phyloP scores from a whole-genome alignment of 2,113 vertebrate species.

The Lethenteron reissneri region DNA sequence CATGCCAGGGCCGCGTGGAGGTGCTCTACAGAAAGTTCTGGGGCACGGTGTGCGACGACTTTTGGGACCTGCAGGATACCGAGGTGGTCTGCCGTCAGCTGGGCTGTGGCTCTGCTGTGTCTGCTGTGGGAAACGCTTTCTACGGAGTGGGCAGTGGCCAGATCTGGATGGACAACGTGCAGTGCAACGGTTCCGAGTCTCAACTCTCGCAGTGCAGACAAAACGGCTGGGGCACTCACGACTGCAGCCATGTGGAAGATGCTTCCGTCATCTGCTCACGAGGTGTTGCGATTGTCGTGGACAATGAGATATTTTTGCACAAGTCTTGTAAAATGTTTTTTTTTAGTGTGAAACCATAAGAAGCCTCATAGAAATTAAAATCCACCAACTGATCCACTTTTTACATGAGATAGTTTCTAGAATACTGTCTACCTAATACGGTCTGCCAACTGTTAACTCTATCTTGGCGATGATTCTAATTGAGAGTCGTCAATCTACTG shows the following conservation, averaged over 20 bases:
- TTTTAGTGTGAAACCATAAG: no score
- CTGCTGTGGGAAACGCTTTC: slow-evolving; percentile 8
- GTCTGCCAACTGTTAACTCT: no score
- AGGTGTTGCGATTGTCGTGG: background rate
- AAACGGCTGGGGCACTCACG: slow-evolving; percentile 10
- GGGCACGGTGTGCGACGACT: slow-evolving; percentile 18
- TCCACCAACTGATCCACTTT: no score
- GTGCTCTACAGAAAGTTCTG: slow-evolving; percentile 9
- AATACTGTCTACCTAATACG: no score
- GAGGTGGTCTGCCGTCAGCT: slow-evolving; percentile 18
- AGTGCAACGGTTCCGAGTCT: background rate
- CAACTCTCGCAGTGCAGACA: slow-evolving; percentile 15
- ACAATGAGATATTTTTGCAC: no score
- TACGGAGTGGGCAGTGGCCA: slow-evolving; percentile 17
- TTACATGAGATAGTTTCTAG: no score
- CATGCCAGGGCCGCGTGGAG: slow-evolving; percentile 10
- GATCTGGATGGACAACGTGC: slow-evolving; percentile 11
- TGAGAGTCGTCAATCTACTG: no score
- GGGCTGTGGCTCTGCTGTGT: slow-evolving; percentile 14
- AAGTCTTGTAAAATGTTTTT: no score
- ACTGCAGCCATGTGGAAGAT: slow-evolving; percentile 13
- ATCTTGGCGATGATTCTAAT: no score
- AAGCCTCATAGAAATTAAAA: no score
- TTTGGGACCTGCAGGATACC: slow-evolving; percentile 16
- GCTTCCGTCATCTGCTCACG: slow-evolving; percentile 18